A percentile compares a stretch with the other conserved stretches of the same genome.
Conservation (phyloP, 2,113 vertebrate genomes). For the Coreoperca whiteheadi region DNA sequence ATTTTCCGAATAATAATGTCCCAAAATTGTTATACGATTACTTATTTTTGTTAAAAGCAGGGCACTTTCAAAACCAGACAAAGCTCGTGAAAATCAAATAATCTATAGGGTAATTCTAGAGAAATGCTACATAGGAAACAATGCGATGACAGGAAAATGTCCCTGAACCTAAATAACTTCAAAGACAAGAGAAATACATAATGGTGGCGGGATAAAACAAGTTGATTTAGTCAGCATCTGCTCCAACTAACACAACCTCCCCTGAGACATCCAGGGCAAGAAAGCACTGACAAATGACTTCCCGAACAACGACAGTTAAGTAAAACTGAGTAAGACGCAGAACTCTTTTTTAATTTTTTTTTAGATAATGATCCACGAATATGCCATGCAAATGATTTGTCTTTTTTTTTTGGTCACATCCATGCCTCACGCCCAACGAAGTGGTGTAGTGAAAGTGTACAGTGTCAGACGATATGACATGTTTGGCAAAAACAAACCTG, state of each 20-base stretch:
- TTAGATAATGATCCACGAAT: neutral
- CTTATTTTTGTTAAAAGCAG: neutral
- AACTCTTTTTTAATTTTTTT: too few relatives aligned
- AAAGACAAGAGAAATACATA: constrained; percentile 5
- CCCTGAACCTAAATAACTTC: constrained; percentile 22
- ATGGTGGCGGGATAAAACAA: neutral
- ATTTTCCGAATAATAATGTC: neutral
- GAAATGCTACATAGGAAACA: neutral
- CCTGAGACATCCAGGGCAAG: constrained; percentile 1
- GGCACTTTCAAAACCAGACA: neutral
- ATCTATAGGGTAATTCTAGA: neutral
- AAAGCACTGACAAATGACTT: neutral
- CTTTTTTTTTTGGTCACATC: neutral
- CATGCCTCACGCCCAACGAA: neutral
- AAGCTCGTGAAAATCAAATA: neutral
- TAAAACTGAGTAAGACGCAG: neutral
- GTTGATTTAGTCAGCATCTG: constrained; percentile 23
- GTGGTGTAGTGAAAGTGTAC: too few relatives aligned
- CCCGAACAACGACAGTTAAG: neutral
- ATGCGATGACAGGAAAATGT: constrained; percentile 9
- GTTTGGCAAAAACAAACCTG: neutral
- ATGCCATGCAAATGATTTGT: neutral
- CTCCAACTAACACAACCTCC: constrained; percentile 3
- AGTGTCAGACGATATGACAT: neutral
- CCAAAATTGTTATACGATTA: neutral